phyloP scores from a whole-genome alignment of 2,797 vertebrate species.

The Cynodonichthys magdalenae region DNA sequence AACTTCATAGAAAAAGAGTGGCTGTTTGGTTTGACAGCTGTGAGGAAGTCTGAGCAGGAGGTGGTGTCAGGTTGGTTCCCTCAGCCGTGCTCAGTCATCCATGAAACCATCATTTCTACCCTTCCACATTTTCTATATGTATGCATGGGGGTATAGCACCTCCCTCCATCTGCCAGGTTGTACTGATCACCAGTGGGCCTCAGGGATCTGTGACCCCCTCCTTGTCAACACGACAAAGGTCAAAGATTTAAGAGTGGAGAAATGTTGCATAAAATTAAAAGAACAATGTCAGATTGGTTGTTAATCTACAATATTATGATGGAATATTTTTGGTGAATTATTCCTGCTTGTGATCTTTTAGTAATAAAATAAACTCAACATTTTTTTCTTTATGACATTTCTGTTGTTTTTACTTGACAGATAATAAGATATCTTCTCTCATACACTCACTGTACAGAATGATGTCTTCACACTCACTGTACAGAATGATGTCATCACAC shows the following conservation, averaged over 20 bases:
- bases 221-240: constrained; percentile 42
- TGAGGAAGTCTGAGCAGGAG: constrained; percentile 12
- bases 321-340: constrained; percentile 1
- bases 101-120: constrained; percentile 42
- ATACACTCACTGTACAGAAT: neutral
- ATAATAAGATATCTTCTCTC: constrained; percentile 17
- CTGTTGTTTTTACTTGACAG: constrained; percentile 36
- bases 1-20: constrained; percentile 31
- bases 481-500: too few relatives aligned
- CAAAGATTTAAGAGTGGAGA: constrained; percentile 40
- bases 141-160: constrained; percentile 25
- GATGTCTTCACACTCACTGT: too few relatives aligned
- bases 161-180: constrained; percentile 53
- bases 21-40: constrained; percentile 26
- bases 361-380: neutral
- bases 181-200: constrained; percentile 64
- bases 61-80: constrained; percentile 54
- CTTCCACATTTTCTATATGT: constrained; percentile 10
- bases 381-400: neutral
- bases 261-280: constrained; percentile 39
- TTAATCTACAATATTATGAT: constrained; percentile 1
- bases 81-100: constrained; percentile 70
- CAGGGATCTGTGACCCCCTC: constrained; percentile 47
- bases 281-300: constrained; percentile 1
- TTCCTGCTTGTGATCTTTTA: constrained; percentile 5